Conservation (phyloP, 2,113 vertebrate genomes). For the Benthochromis sp. region DNA sequence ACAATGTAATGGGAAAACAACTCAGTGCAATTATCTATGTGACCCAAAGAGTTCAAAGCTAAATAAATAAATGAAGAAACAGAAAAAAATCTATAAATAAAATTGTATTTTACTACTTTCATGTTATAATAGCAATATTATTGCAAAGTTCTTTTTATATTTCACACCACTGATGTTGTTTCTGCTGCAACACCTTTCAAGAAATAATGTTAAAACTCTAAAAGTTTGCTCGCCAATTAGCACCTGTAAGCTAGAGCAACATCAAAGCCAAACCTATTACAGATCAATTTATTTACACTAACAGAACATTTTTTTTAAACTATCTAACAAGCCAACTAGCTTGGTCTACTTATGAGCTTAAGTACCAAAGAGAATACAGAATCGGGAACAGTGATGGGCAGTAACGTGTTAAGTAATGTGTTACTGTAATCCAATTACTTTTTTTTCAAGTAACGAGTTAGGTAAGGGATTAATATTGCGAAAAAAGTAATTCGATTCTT, state of each 20-base stretch:
- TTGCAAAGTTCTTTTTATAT: not conserved
- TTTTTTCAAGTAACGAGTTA: not conserved
- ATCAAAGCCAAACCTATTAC: not conserved
- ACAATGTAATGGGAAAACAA: not conserved
- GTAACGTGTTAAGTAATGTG: not conserved
- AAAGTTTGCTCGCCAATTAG: not conserved
- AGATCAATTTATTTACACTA: not conserved
- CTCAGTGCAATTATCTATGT: not conserved
- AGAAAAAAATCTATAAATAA: not conserved
- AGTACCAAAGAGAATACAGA: not conserved
- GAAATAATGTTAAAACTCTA: not conserved
- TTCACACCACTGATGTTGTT: not conserved
- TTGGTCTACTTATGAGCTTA: not conserved
- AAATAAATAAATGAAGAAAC: not conserved
- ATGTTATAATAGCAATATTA: not conserved
- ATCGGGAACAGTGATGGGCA: not conserved
- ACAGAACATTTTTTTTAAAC: not conserved
- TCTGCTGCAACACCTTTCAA: not conserved
- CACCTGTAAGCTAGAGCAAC: not conserved
- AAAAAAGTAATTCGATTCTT: not conserved
- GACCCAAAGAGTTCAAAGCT: not conserved
- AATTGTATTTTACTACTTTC: not conserved
- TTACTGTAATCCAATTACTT: not conserved
- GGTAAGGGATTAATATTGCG: not conserved
- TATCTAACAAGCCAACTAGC: not conserved